Conservation (phyloP, 2,797 vertebrate species). For the Miichthys miiuy region DNA sequence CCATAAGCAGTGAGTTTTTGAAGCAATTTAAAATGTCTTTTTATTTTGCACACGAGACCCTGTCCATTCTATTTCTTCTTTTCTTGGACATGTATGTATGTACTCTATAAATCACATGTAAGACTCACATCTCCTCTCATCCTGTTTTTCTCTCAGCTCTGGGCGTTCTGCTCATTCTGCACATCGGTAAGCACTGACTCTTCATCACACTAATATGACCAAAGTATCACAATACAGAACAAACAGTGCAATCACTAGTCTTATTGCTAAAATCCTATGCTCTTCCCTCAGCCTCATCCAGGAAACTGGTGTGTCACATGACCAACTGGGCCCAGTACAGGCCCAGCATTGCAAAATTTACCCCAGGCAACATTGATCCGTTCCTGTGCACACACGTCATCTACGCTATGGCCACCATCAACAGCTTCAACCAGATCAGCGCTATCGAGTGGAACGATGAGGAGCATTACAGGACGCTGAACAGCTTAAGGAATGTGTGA, state of each 20-base stretch:
- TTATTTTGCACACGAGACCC: neutral
- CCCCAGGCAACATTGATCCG: constrained; percentile 85
- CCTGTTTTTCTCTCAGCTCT: constrained; percentile 72
- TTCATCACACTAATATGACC: neutral
- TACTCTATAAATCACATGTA: neutral
- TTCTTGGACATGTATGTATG: constrained; percentile 2
- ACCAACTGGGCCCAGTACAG: constrained; percentile 93
- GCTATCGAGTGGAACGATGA: constrained; percentile 88
- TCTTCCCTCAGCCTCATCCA: constrained; percentile 79
- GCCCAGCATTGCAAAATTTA: constrained; percentile 80
- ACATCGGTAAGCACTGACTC: constrained; percentile 79
- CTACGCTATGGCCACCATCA: constrained; percentile 88
- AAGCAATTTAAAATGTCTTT: neutral
- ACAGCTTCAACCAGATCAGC: constrained; percentile 80
- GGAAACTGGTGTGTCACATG: constrained; percentile 89
- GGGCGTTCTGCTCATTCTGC: constrained; percentile 78
- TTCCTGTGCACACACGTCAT: constrained; percentile 90
- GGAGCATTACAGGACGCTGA: constrained; percentile 79
- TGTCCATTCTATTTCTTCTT: neutral
- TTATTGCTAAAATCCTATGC: neutral
- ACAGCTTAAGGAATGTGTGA: constrained; percentile 85
- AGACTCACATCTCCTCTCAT: neutral
- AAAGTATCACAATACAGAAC: neutral
- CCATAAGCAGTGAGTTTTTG: neutral
- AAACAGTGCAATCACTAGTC: neutral